These are phyloP conservation scores for Lasioglossum albipes DNA, from an alignment of 1,140 invertebrate genomes.

Conservation along the genomic window DNA sequence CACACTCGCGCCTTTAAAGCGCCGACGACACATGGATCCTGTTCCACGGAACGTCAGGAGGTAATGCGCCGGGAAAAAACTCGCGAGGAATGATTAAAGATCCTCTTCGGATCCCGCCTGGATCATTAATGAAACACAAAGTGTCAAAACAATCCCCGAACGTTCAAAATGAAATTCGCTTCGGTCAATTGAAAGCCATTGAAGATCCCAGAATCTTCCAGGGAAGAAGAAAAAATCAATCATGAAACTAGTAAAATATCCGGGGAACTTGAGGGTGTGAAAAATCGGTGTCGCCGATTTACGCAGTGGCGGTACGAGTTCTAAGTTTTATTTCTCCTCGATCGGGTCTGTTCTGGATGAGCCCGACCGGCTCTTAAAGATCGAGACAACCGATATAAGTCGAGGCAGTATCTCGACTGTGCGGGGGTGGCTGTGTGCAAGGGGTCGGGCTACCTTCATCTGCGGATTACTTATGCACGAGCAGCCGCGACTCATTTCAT, in stretches of 20 bases:
- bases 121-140: too few relatives aligned
- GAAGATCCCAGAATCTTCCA: too few relatives aligned
- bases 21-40: slow-evolving; percentile 49
- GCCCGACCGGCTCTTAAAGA: slow-evolving; percentile 46
- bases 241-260: too few relatives aligned
- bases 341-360: too few relatives aligned
- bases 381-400: slow-evolving; percentile 49
- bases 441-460: slow-evolving; percentile 62
- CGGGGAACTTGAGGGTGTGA: too few relatives aligned
- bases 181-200: too few relatives aligned
- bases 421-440: slow-evolving; percentile 35
- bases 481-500: slow-evolving; percentile 72
- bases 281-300: background rate
- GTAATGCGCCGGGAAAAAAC: slow-evolving; percentile 51
- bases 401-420: slow-evolving; percentile 47
- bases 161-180: too few relatives aligned
- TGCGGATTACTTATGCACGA: slow-evolving; percentile 75
- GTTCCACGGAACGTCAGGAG: slow-evolving; percentile 45
- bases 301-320: too few relatives aligned
- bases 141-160: too few relatives aligned
- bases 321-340: too few relatives aligned
- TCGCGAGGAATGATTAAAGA: slow-evolving; percentile 50
- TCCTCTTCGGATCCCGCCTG: background rate
- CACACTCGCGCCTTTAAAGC: background rate
- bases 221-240: too few relatives aligned